Evolutionary conservation across 2,113 vertebrate species (phyloP).

Genomic region (Leptodactylus fuscus): DNA sequence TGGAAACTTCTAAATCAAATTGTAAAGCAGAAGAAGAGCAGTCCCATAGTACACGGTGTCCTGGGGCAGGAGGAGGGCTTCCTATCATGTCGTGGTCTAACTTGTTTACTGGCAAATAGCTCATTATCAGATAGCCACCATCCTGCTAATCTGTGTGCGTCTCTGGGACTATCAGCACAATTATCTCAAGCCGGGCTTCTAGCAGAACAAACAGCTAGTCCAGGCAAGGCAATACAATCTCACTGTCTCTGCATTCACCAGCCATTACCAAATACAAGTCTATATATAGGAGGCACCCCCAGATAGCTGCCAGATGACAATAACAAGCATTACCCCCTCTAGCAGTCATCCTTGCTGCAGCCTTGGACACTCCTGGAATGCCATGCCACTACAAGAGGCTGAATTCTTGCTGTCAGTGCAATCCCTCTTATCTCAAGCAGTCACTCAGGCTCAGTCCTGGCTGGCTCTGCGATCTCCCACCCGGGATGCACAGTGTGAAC

Average conservation of each 20-base stretch:
- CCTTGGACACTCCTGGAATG: background rate
- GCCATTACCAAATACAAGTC: background rate
- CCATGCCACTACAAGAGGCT: background rate
- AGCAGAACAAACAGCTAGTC: constrained; percentile 30
- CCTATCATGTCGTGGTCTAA: constrained; percentile 72
- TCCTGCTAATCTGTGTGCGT: constrained; percentile 73
- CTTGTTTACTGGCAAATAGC: constrained; percentile 80
- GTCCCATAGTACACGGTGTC: constrained; percentile 37
- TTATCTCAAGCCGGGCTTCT: constrained; percentile 74
- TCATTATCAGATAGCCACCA: constrained; percentile 78
- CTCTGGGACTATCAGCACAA: constrained; percentile 69
- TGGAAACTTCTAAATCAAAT: constrained; percentile 65
- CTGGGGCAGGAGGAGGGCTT: constrained; percentile 61
- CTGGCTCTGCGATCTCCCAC: background rate
- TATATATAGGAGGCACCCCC: background rate
- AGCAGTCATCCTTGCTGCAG: background rate
- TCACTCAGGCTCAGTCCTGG: background rate
- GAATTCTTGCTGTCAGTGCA: constrained; percentile 4
- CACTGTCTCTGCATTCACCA: background rate
- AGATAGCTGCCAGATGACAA: background rate
- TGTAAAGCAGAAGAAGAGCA: constrained; percentile 58
- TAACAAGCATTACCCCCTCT: background rate
- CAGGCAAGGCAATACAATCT: constrained; percentile 10
- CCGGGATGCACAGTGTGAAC: background rate
- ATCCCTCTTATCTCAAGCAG: background rate